These are phyloP conservation scores for Rhagonycha lutea DNA, from an alignment of 2,888 invertebrate genomes.

Conservation along the genomic window DNA sequence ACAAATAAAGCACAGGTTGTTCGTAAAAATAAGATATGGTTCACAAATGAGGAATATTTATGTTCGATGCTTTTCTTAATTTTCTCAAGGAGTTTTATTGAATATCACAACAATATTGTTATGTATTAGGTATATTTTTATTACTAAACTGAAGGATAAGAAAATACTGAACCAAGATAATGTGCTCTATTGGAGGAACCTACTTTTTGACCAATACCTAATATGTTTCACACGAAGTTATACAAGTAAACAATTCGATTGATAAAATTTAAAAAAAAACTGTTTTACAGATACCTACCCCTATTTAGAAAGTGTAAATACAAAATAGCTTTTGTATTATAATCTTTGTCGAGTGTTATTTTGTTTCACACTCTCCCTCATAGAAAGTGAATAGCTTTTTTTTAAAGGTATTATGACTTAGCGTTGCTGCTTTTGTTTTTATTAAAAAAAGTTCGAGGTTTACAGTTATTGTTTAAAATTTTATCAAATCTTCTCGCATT, in stretches of 20 bases:
- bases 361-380: neutral
- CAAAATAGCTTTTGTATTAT: neutral
- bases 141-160: neutral
- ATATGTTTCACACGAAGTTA: neutral
- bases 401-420: neutral
- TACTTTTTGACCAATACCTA: neutral
- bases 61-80: neutral
- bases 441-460: neutral
- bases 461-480: slow-evolving; percentile 15
- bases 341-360: neutral
- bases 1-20: neutral
- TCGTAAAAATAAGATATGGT: neutral
- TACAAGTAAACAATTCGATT: neutral
- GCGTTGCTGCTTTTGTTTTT: neutral
- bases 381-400: neutral
- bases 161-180: neutral
- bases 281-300: neutral
- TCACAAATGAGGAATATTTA: neutral
- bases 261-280: neutral
- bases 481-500: slow-evolving; percentile 25
- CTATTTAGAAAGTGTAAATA: neutral
- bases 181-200: neutral
- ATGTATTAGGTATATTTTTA: neutral
- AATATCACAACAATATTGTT: neutral
- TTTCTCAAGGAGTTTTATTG: neutral